Evolutionary conservation across 2,113 vertebrate species (phyloP), one percentile per base, ranked within the genome.

Genomic region (Ceyx margarethae): DNA sequence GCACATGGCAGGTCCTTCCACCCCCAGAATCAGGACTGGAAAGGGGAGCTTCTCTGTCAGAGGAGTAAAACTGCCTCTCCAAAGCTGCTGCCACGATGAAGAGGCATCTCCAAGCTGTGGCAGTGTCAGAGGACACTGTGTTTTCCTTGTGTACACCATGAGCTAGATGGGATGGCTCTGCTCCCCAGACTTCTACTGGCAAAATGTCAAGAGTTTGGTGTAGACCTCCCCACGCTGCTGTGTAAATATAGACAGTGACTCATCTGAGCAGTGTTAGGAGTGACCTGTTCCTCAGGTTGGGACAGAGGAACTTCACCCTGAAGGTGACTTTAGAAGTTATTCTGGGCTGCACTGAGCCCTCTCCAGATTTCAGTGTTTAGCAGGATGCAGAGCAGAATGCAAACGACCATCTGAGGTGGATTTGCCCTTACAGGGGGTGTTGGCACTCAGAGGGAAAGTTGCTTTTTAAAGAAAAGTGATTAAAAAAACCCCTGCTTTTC

Each of bases 81-180:
- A 29, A 4, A 4, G n/a, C 73, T 1, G 3, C 17, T 18, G 42
- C 23, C 5, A 11, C 4, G 37, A 4, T 13, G 21, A 73, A 8
- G 48, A 26, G 53, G 54, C n/a, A 3, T 2, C 68, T 9, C 1
- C 22, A n/a, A 58, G 76, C 56, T 10, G 5, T 1, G 54, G 0
- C 13, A 5, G 77, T 12, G 37, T 2, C 48, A 19, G n/a, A 45
- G 56, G 68, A 67, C 37, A 37, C 37, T 3, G 12, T 3, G 33
- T 19, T 51, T 31, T 10, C 33, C 45, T 25, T 5, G 26, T 1
- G 0, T 18, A 6, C 11, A 28, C 37, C 69, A 5, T 0, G 5
- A 22, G 65, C 17, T 22, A 5, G 53, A 2, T 4, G 60, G 69
- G 45, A 57, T 25, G 10, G 6, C 67, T 64, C 25, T 25, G 2